phyloP scores from a whole-genome alignment of 2,113 vertebrate genomes.

The Prionailurus bengalensis region DNA sequence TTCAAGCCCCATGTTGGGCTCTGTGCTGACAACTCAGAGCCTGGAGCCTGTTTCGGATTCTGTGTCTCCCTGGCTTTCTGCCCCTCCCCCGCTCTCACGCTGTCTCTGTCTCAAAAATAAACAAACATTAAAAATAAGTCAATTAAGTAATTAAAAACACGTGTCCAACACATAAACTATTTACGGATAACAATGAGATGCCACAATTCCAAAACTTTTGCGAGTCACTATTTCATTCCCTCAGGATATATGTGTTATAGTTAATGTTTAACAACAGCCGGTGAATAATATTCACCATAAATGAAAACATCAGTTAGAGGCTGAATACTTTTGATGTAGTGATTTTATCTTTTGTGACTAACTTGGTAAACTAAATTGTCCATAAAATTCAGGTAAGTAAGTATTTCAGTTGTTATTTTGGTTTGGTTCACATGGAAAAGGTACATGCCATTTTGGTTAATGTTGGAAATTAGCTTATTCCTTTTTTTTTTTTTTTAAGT shows the following conservation, averaged over 20 bases:
- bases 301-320: slow-evolving; percentile 30
- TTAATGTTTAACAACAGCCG: slow-evolving; percentile 52
- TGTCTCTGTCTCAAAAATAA: too few relatives aligned
- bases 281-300: not conserved
- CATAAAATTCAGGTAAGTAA: not conserved
- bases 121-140: too few relatives aligned
- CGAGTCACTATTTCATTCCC: slow-evolving; percentile 8
- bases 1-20: too few relatives aligned
- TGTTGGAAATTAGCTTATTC: not conserved
- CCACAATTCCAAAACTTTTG: not conserved
- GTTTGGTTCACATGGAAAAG: not conserved
- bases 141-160: slow-evolving; percentile 21
- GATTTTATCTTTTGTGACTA: slow-evolving; percentile 67
- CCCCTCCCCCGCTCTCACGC: too few relatives aligned
- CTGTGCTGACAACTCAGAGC: too few relatives aligned
- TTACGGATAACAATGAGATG: slow-evolving; percentile 21
- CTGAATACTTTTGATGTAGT: not conserved
- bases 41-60: too few relatives aligned
- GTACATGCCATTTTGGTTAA: not conserved
- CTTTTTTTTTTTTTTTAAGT: too few relatives aligned
- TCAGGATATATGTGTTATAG: not conserved
- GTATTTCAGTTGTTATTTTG: slow-evolving; percentile 46
- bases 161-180: not conserved
- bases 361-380: slow-evolving; percentile 23
- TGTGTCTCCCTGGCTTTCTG: too few relatives aligned